phyloP scores from a whole-genome alignment of 2,888 invertebrate genomes.

The Cerastoderma edule region DNA sequence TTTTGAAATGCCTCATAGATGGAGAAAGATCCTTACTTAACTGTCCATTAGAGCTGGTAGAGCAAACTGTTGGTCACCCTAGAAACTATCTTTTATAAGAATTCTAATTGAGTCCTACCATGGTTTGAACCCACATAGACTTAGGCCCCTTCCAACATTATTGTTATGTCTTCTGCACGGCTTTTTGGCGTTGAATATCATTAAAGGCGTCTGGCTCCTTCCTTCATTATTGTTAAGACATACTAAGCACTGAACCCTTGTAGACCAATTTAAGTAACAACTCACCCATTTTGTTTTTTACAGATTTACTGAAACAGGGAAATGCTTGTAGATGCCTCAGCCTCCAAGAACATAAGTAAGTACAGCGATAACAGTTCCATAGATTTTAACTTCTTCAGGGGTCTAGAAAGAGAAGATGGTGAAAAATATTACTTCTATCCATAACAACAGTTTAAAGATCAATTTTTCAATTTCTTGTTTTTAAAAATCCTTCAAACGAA shows the following conservation, averaged over 20 bases:
- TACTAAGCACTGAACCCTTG: background rate
- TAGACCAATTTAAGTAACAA: background rate
- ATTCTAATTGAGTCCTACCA: no score
- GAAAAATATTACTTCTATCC: background rate
- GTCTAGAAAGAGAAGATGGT: background rate
- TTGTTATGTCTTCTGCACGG: no score
- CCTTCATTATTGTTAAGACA: background rate
- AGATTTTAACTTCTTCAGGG: no score
- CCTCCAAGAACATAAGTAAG: conserved; percentile 1
- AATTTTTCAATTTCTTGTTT: background rate
- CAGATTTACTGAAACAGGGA: conserved; percentile 2
- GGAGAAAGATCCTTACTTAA: no score
- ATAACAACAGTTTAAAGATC: background rate
- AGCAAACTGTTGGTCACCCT: no score
- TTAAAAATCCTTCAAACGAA: background rate
- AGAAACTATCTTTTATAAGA: no score
- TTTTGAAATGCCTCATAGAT: no score
- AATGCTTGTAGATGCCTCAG: conserved; percentile 10
- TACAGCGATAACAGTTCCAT: no score
- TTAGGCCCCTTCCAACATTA: no score
- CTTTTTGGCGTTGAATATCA: background rate
- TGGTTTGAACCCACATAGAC: no score
- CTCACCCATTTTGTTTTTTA: background rate
- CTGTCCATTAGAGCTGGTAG: no score
- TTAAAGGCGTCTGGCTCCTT: background rate